Evolutionary conservation across 2,888 invertebrate species (phyloP).

Genomic region (Pardosa pseudoannulata): DNA sequence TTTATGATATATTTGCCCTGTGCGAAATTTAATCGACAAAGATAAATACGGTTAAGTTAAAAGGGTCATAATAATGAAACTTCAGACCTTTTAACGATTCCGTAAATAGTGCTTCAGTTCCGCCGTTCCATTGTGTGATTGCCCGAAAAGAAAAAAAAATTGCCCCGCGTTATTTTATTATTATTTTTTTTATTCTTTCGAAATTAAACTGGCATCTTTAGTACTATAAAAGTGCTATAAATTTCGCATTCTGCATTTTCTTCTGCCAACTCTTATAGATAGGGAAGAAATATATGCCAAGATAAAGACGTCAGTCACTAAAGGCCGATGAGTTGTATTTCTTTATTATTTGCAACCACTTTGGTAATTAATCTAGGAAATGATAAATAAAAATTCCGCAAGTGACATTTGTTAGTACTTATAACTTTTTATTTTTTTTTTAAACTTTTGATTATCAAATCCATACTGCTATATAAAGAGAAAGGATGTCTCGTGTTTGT

Average conservation of each 20-base stretch:
- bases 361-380: no score
- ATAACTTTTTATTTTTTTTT: no score
- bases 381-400: no score
- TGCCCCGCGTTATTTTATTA: no score
- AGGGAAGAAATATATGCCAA: no score
- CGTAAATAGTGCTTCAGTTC: background rate
- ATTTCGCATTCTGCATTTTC: background rate
- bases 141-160: background rate
- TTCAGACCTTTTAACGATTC: conserved; percentile 6
- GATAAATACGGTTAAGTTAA: background rate
- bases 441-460: no score
- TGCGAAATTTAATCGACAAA: conserved; percentile 6
- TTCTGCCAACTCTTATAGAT: background rate
- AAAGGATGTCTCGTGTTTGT: no score
- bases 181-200: background rate
- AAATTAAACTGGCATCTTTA: background rate
- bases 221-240: background rate
- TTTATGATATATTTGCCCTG: conserved; percentile 7
- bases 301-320: no score
- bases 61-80: conserved; percentile 7
- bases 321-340: no score
- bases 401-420: no score
- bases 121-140: background rate
- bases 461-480: no score
- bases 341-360: no score